Percentiles rank a stretch among this genome's conserved stretches.
Conservation (phyloP, 2,888 invertebrate genomes). For the Pecten maximus region DNA sequence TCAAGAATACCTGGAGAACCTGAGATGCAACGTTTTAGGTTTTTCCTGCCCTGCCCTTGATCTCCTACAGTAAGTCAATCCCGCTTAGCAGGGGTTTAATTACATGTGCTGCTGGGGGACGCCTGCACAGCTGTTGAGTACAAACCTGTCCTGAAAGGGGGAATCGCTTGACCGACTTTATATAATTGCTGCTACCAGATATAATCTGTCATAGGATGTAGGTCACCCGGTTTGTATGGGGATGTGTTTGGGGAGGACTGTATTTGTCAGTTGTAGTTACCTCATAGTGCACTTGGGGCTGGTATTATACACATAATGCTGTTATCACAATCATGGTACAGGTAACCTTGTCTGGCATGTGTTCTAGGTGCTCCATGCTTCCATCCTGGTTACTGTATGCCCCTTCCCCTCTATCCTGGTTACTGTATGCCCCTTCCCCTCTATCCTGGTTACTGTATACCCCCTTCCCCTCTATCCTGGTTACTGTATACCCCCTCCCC, state of each 20-base stretch:
- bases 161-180: not conserved
- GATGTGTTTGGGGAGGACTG: not conserved
- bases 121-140: constrained; percentile 22
- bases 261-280: constrained; percentile 2
- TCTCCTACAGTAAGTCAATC: not conserved
- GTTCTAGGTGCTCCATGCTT: too few relatives aligned
- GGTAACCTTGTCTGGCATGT: not conserved
- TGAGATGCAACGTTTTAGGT: not conserved
- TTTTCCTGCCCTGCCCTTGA: not conserved
- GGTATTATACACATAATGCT: not conserved
- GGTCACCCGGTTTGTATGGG: not conserved
- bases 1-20: not conserved
- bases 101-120: not conserved
- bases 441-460: too few relatives aligned
- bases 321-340: not conserved
- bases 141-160: not conserved
- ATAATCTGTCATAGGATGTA: constrained; percentile 4
- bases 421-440: too few relatives aligned
- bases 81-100: not conserved
- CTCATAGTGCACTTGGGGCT: not conserved
- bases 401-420: too few relatives aligned
- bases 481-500: too few relatives aligned
- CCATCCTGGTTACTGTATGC: too few relatives aligned
- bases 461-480: too few relatives aligned
- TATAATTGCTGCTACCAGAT: constrained; percentile 21